Evolutionary conservation across 2,888 invertebrate genomes (phyloP), one percentile per base, ranked within the genome.

Genomic region (Ophion slaviceki): DNA sequence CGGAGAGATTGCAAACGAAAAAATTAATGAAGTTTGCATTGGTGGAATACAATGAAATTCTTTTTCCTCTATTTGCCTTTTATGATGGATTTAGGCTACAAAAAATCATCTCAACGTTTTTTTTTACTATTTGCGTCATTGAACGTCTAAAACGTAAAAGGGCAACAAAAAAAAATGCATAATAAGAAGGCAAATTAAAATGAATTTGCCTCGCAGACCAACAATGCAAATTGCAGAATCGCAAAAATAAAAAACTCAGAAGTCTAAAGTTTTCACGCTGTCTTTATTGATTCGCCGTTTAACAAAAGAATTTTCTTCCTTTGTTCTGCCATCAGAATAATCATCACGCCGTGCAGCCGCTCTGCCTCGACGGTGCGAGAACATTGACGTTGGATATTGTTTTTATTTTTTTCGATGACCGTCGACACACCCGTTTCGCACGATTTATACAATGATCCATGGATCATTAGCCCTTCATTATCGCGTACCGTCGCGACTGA

Each of bases 221-320:
- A 40, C 40, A 7, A n/a, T 53, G 17, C 14, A 14, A 53, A 53
- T 20, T 45, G 40, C n/a, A 24, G 24, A 24, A 20, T 45, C 5
- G 45, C 53, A 11, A 61, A 74, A 74, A 72, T 66, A n/a, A 62
- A 32, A 28, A 79, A 68, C 40, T 6, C 17, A 36, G 2, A 17
- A 67, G n/a, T 45, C n/a, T 20, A 36, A n/a, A 61, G n/a, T 82
- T 86, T 59, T 84, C 24, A 77, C 81, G 79, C 84, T 77, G 20
- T 85, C 84, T 86, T 88, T 88, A 88, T 88, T 87, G 71, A 83
- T 68, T 86, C 67, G 84, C 75, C 75, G 70, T 84, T 87, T 77
- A 83, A 86, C 86, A 84, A 87, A 84, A 74, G 67, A 86, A 66
- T 79, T 36, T 64, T 32, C 11, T 57, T 61, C 70, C 53, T 68